These are phyloP conservation scores for Habrosyne pyritoides DNA, from an alignment of 2,888 invertebrate genomes.

Conservation along the genomic window DNA sequence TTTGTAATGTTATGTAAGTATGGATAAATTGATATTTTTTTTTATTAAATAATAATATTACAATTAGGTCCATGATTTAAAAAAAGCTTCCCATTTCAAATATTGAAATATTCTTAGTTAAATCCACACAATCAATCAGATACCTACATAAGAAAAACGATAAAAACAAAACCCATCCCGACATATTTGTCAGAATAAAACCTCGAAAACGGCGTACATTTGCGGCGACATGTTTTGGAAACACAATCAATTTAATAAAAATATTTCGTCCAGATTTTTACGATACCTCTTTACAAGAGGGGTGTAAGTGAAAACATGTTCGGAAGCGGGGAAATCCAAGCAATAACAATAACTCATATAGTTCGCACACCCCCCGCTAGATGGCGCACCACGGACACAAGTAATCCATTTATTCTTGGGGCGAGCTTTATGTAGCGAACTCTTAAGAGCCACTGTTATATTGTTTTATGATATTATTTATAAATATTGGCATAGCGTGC, in stretches of 20 bases:
- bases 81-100: no score
- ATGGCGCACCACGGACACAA: slow-evolving; percentile 79
- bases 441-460: slow-evolving; percentile 72
- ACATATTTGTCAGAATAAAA: slow-evolving; percentile 4
- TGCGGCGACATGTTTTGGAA: slow-evolving; percentile 49
- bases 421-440: slow-evolving; percentile 79
- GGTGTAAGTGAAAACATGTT: slow-evolving; percentile 80
- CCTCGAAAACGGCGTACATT: slow-evolving; percentile 20
- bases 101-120: neutral
- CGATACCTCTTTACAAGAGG: slow-evolving; percentile 69
- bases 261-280: slow-evolving; percentile 76
- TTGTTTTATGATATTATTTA: slow-evolving; percentile 81
- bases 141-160: neutral
- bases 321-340: slow-evolving; percentile 77
- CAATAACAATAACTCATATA: slow-evolving; percentile 81
- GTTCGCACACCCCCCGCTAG: slow-evolving; percentile 76
- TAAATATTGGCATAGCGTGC: slow-evolving; percentile 70
- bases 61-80: no score
- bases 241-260: slow-evolving; percentile 70
- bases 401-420: slow-evolving; percentile 83
- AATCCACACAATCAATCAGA: neutral
- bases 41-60: neutral
- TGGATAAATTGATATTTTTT: no score
- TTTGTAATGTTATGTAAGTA: no score
- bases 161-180: neutral